Percentiles rank a stretch among this genome's conserved stretches.
phyloP scores from a whole-genome alignment of 2,888 invertebrate genomes.

The Drosophila ochracea region DNA sequence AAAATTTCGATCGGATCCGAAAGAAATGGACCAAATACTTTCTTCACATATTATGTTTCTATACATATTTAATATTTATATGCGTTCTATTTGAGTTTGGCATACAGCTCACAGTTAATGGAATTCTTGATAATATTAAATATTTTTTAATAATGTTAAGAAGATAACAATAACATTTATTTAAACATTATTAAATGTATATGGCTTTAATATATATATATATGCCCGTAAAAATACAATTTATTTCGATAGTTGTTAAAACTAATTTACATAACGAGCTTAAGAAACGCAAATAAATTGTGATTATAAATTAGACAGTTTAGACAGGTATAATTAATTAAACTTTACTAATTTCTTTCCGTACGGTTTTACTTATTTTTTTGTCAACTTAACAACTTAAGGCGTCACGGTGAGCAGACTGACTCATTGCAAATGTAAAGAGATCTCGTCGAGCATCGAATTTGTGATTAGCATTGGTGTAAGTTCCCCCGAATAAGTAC shows the following conservation, averaged over 20 bases:
- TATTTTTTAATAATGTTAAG: not conserved
- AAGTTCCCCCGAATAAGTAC: conserved; percentile 17
- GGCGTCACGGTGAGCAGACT: not conserved
- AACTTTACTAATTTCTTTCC: not conserved
- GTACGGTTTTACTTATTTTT: not conserved
- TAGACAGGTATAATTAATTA: not conserved
- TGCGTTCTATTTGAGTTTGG: not conserved
- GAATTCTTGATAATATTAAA: not conserved
- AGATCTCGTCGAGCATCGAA: not conserved
- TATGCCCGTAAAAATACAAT: not conserved
- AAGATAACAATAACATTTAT: not conserved
- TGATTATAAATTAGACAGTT: not conserved
- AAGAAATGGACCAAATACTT: not conserved
- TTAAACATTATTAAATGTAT: not conserved
- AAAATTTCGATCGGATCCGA: not conserved
- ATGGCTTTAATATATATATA: not conserved
- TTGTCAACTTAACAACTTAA: not conserved
- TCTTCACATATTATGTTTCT: not conserved
- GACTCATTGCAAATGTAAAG: not conserved
- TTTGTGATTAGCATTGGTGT: not conserved
- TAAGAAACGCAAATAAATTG: not conserved
- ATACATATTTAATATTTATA: not conserved
- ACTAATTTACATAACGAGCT: not conserved
- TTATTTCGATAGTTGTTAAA: not conserved
- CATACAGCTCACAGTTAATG: not conserved